phyloP scores from a whole-genome alignment of 2,888 invertebrate genomes.

The Lamellibrachia satsuma region DNA sequence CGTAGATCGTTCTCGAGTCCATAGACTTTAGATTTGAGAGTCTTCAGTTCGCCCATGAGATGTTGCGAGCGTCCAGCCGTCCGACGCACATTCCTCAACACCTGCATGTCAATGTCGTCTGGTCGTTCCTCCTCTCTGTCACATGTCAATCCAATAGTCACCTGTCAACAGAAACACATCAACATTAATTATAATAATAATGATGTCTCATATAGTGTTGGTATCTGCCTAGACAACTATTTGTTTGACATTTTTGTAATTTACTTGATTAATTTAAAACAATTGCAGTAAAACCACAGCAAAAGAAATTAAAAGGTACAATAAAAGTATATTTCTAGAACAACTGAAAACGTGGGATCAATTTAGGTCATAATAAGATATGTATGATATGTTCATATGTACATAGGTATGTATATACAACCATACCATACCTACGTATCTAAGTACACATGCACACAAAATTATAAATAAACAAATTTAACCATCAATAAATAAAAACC shows the following conservation, averaged over 20 bases:
- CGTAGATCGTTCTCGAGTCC: conserved; percentile 64
- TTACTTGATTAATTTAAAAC: too few species aligned
- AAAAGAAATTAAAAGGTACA: too few species aligned
- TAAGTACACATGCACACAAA: background rate
- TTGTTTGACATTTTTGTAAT: too few species aligned
- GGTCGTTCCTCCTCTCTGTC: conserved; percentile 56
- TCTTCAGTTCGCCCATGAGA: conserved; percentile 62
- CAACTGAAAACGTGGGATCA: too few species aligned
- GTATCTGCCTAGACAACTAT: background rate
- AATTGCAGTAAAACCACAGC: too few species aligned
- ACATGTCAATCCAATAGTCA: conserved; percentile 56
- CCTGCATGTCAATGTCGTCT: conserved; percentile 63
- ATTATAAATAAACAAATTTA: background rate
- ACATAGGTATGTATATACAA: background rate
- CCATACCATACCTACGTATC: background rate
- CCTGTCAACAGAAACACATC: conserved; percentile 46
- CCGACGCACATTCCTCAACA: conserved; percentile 61
- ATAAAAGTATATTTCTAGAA: too few species aligned
- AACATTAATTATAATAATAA: background rate
- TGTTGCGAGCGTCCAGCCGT: conserved; percentile 63
- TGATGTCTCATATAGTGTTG: background rate
- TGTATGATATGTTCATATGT: background rate
- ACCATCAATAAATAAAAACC: too few species aligned
- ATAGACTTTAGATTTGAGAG: conserved; percentile 64
- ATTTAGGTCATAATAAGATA: too few species aligned